Percentiles rank a stretch among this genome's conserved stretches.
phyloP scores from a whole-genome alignment of 2,113 vertebrate species.

The Dunckerocampus dactyliophorus region DNA sequence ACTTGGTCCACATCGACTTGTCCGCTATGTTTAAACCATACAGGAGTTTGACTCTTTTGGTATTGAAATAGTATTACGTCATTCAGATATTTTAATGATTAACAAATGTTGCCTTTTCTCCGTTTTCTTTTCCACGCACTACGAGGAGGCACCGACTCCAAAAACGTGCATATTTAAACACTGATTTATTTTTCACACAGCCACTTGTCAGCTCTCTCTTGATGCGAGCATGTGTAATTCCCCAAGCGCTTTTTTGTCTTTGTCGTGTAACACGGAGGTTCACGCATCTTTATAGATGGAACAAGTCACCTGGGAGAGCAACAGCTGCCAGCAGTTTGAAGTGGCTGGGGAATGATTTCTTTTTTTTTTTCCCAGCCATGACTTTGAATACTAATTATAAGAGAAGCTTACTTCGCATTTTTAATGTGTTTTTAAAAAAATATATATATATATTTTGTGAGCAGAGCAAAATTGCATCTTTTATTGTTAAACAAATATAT shows the following conservation, averaged over 20 bases:
- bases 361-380: constrained; percentile 29
- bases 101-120: constrained; percentile 5
- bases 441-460: not conserved
- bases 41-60: not conserved
- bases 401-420: constrained; percentile 1
- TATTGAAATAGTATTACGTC: not conserved
- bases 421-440: not conserved
- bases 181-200: constrained; percentile 14
- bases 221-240: constrained; percentile 25
- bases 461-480: constrained; percentile 11
- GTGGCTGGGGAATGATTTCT: constrained; percentile 54
- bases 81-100: not conserved
- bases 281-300: constrained; percentile 57
- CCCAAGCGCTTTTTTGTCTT: constrained; percentile 11
- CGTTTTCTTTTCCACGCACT: not conserved
- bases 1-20: constrained; percentile 12
- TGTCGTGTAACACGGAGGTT: constrained; percentile 26
- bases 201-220: constrained; percentile 18
- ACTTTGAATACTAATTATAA: constrained; percentile 49
- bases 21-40: not conserved
- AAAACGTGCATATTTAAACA: not conserved
- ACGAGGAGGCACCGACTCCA: no score
- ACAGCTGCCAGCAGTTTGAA: constrained; percentile 57
- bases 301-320: constrained; percentile 64
- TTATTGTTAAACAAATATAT: constrained; percentile 13